phyloP scores from a whole-genome alignment of 2,113 vertebrate species.

The Ageneiosus marmoratus region DNA sequence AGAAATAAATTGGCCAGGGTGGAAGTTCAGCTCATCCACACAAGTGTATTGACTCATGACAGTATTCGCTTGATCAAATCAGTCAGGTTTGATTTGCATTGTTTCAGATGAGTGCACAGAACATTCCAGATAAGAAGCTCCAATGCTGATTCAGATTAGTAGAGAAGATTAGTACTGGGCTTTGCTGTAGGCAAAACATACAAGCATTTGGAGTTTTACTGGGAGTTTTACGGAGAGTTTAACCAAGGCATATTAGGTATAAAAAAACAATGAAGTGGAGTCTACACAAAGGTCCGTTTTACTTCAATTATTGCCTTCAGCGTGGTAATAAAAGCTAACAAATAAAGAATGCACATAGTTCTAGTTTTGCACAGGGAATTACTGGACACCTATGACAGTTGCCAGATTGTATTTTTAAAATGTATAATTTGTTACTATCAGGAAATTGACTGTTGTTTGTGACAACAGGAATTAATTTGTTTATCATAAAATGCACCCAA shows the following conservation, averaged over 20 bases:
- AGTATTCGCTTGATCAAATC: constrained; percentile 17
- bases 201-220: not conserved
- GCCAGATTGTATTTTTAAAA: not conserved
- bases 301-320: not conserved
- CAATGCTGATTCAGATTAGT: not conserved
- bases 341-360: not conserved
- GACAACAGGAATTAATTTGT: not conserved
- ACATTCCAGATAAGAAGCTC: not conserved
- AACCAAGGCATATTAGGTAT: not conserved
- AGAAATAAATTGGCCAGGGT: constrained; percentile 4
- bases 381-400: not conserved
- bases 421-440: not conserved
- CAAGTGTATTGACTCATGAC: not conserved
- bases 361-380: not conserved
- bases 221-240: not conserved
- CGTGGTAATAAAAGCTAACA: not conserved
- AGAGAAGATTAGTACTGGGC: not conserved
- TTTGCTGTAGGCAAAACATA: not conserved
- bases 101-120: not conserved
- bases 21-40: not conserved
- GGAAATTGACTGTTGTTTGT: not conserved
- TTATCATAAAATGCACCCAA: not conserved
- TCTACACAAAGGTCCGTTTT: too few species aligned
- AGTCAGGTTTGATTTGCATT: constrained; percentile 6
- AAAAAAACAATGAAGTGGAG: not conserved